Evolutionary conservation across 1,140 invertebrate genomes (phyloP).

Genomic region (Adoxophyes honmai): DNA sequence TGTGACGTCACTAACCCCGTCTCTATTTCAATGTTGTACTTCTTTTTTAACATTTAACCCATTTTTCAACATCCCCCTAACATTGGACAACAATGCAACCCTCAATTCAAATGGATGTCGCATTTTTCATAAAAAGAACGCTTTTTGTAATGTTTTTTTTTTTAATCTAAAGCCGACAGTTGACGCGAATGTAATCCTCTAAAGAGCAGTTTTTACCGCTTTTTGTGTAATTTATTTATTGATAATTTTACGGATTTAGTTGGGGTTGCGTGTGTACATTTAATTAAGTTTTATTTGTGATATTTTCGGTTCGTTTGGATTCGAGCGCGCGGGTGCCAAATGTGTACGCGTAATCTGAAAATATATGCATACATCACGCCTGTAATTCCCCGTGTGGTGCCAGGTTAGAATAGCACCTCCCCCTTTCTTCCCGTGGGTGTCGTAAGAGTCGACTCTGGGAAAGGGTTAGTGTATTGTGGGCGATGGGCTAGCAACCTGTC

Average conservation of each 20-base stretch:
- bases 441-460: too few species aligned
- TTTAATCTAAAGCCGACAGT: slow-evolving; percentile 70
- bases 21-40: slow-evolving; percentile 48
- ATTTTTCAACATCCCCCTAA: slow-evolving; percentile 67
- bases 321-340: background rate
- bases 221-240: slow-evolving; percentile 66
- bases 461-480: too few species aligned
- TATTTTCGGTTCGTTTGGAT: slow-evolving; percentile 12
- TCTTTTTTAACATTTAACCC: slow-evolving; percentile 66
- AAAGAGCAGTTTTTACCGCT: slow-evolving; percentile 64
- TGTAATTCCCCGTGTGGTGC: too few species aligned
- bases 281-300: slow-evolving; percentile 15
- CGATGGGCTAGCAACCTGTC: too few species aligned
- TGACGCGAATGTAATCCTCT: slow-evolving; percentile 75
- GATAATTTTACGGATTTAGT: slow-evolving; percentile 47
- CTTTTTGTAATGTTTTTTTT: slow-evolving; percentile 50
- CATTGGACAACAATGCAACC: slow-evolving; percentile 55
- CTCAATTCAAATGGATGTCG: slow-evolving; percentile 67
- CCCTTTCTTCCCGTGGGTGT: too few species aligned
- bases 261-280: slow-evolving; percentile 7
- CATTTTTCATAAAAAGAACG: slow-evolving; percentile 55
- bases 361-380: background rate
- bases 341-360: background rate
- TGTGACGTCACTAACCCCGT: background rate
- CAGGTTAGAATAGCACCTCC: too few species aligned